Evolutionary conservation across 2,113 vertebrate genomes (phyloP), one percentile per base, ranked within the genome.

Genomic region (Junco hyemalis): DNA sequence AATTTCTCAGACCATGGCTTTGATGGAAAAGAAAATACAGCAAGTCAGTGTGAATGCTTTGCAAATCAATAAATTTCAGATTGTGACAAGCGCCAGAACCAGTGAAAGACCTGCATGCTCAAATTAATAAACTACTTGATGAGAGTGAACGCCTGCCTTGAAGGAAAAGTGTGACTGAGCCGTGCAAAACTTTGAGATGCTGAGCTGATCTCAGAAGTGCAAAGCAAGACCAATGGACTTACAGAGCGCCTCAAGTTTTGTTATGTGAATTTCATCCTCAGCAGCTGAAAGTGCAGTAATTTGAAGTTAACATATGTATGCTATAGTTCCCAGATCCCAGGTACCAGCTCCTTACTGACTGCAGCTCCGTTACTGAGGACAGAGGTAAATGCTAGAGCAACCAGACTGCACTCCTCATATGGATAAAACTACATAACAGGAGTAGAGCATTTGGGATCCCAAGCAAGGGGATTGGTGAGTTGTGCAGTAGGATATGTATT

Each of bases 171-270:
- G 26, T 78, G 77, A 66, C 44, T 26, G 6, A 40, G 12, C 10
- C 2, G 5, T 18, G 8, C 6, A 56, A 77, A 86, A 18, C 20
- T 51, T 54, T 22, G 19, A 38, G 44, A 25, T 28, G 6, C 20
- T 59, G 28, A 84, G 8, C 8, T 66, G 22, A 19, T 63, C 54
- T 66, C 29, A 35, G 36, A 87, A 73, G 2, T 16, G 11, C n/a
- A 66, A 38, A 78, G 14, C 0, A 0, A 77, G 42, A 57, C 5
- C 12, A 42, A 3, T 4, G 5, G 14, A 2, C 22, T 45, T 57
- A 16, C 0, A 45, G 22, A 57, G n/a, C 13, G 61, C 28, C 11
- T 68, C 45, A 29, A 6, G 24, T 64, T 83, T 83, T 86, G 22
- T 19, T 53, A 21, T 4, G 17, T 65, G 36, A 42, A 36, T n/a